Conservation (phyloP, 1,140 invertebrate genomes). For the Euwallacea fornicatus region DNA sequence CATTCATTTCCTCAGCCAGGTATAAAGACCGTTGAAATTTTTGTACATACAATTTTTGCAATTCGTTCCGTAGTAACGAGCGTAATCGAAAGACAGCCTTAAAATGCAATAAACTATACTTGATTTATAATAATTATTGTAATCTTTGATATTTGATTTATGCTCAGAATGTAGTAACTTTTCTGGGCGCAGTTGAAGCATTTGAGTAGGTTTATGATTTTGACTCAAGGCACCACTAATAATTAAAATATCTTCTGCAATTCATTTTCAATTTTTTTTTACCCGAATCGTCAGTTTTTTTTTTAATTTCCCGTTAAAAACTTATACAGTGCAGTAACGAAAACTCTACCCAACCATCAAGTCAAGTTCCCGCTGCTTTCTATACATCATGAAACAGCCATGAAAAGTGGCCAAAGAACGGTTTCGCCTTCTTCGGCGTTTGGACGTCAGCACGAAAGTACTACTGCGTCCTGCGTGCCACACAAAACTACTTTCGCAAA, state of each 20-base stretch:
- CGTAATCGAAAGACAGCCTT: not conserved
- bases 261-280: not conserved
- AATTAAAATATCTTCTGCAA: too few species aligned
- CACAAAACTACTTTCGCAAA: slow-evolving; percentile 24
- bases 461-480: slow-evolving; percentile 19
- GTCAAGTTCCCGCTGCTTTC: slow-evolving; percentile 23
- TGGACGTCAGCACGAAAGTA: slow-evolving; percentile 20
- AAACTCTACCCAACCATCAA: slow-evolving; percentile 8
- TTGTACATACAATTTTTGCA: slow-evolving; percentile 18
- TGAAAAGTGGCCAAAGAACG: slow-evolving; percentile 21
- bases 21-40: slow-evolving; percentile 25
- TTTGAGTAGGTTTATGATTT: not conserved
- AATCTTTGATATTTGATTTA: not conserved
- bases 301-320: not conserved
- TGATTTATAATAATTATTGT: not conserved
- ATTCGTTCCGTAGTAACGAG: not conserved
- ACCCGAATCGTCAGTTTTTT: not conserved
- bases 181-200: not conserved
- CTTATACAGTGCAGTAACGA: not conserved
- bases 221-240: too few species aligned
- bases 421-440: slow-evolving; percentile 1
- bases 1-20: slow-evolving; percentile 22
- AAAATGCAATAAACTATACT: not conserved
- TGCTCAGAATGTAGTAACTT: not conserved
- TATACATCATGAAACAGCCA: slow-evolving; percentile 12